Evolutionary conservation across 2,797 vertebrate species (phyloP).

Genomic region (Sorex maritimensis): DNA sequence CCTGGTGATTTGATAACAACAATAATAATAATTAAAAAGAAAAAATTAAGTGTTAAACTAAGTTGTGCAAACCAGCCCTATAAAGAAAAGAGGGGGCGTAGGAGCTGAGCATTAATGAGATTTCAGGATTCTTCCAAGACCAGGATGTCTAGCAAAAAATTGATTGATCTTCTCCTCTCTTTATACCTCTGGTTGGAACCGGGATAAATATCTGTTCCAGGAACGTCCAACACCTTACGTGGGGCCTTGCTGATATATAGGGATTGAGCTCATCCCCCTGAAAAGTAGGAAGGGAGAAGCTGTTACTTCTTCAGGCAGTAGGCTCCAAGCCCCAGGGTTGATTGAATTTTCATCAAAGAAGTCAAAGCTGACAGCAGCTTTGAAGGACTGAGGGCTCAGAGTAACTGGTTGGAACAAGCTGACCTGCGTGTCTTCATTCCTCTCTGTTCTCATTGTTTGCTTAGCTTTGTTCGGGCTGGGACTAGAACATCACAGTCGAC

Average conservation of each 20-base stretch:
- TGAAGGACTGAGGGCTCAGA: slow-evolving; percentile 12
- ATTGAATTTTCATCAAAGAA: not conserved
- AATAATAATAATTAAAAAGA: no score
- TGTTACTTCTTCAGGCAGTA: not conserved
- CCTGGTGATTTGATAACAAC: no score
- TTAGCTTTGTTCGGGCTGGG: not conserved
- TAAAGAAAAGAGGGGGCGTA: not conserved
- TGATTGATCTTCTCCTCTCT: not conserved
- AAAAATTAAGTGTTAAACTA: slow-evolving; percentile 18
- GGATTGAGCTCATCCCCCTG: not conserved
- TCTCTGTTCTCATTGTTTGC: not conserved
- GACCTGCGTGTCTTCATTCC: not conserved
- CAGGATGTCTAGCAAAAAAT: not conserved
- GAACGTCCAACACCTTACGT: not conserved
- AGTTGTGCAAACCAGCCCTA: not conserved
- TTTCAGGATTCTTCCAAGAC: not conserved
- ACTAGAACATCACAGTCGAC: not conserved
- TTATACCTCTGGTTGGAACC: not conserved
- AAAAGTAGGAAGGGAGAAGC: not conserved
- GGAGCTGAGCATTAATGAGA: not conserved
- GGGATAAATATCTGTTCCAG: not conserved
- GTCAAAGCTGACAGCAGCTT: not conserved
- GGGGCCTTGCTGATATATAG: slow-evolving; percentile 14
- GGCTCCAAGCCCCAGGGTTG: not conserved
- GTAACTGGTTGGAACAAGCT: not conserved